Evolutionary conservation across 2,113 vertebrate genomes (phyloP).

Genomic region (Otus sunia): DNA sequence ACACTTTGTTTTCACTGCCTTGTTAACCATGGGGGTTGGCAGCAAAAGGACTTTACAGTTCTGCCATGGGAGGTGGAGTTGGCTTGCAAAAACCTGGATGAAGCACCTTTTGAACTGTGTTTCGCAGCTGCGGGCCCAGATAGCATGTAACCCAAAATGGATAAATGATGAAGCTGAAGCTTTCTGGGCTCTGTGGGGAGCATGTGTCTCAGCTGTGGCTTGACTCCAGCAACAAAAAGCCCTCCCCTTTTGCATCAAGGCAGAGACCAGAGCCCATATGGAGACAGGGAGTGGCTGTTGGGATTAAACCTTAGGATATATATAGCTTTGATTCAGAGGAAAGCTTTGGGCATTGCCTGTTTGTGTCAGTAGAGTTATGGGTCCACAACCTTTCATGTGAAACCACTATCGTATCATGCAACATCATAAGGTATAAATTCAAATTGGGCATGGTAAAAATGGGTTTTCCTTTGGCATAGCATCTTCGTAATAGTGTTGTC

Average conservation of each 20-base stretch:
- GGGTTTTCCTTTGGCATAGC: not conserved
- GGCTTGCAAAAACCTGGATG: not conserved
- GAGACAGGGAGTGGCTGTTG: not conserved
- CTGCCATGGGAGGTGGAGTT: not conserved
- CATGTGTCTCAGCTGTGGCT: not conserved
- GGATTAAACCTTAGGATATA: not conserved
- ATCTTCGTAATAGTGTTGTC: not conserved
- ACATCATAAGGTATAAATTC: not conserved
- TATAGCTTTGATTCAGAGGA: not conserved
- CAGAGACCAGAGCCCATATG: not conserved
- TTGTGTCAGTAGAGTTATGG: not conserved
- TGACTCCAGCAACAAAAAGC: not conserved
- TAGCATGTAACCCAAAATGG: not conserved
- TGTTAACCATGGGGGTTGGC: not conserved
- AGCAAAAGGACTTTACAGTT: not conserved
- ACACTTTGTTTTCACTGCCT: conserved; percentile 27
- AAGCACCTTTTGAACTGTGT: not conserved
- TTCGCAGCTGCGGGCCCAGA: not conserved
- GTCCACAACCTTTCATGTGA: not conserved
- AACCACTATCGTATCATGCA: not conserved
- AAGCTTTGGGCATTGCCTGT: not conserved
- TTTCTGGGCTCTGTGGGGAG: not conserved
- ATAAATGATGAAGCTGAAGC: not conserved
- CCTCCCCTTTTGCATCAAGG: not conserved
- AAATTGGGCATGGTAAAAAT: not conserved